Evolutionary conservation across 2,888 invertebrate species (phyloP).

Genomic region (Scaptomyza reducta): DNA sequence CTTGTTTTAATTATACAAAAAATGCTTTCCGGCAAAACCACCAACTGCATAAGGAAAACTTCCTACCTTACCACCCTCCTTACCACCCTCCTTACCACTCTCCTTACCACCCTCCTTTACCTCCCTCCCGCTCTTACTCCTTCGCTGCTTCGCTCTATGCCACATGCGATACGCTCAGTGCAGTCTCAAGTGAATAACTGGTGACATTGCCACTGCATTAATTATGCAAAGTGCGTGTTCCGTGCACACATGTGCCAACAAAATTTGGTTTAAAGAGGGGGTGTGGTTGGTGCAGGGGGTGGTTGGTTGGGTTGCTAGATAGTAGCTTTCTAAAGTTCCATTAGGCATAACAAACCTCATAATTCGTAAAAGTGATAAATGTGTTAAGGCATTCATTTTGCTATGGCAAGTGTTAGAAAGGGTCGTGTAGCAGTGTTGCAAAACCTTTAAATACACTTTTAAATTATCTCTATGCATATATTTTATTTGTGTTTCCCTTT

Average conservation of each 20-base stretch:
- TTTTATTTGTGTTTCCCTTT: background rate
- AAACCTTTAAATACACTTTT: conserved; percentile 1
- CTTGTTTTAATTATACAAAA: conserved; percentile 74
- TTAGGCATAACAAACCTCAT: conserved; percentile 21
- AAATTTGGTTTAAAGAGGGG: conserved; percentile 11
- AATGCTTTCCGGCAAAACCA: conserved; percentile 29
- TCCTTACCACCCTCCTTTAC: background rate
- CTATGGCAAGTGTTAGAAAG: background rate
- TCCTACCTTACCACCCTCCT: background rate
- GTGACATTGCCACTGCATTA: conserved; percentile 72
- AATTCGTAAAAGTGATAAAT: conserved; percentile 53
- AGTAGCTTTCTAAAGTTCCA: conserved; percentile 3
- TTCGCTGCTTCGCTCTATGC: too few species aligned
- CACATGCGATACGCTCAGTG: background rate
- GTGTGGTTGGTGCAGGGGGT: conserved; percentile 10
- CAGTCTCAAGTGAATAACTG: conserved; percentile 72
- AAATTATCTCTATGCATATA: conserved; percentile 1
- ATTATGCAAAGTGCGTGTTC: conserved; percentile 73
- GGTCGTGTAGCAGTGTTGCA: background rate
- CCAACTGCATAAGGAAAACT: conserved; percentile 29
- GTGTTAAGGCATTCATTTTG: conserved; percentile 44
- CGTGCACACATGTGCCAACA: conserved; percentile 39
- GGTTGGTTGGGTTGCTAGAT: background rate
- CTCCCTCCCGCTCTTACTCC: too few species aligned
- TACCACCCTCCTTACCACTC: background rate